Conservation (phyloP, 2,888 invertebrate species). For the Dryadula phaetusa region DNA sequence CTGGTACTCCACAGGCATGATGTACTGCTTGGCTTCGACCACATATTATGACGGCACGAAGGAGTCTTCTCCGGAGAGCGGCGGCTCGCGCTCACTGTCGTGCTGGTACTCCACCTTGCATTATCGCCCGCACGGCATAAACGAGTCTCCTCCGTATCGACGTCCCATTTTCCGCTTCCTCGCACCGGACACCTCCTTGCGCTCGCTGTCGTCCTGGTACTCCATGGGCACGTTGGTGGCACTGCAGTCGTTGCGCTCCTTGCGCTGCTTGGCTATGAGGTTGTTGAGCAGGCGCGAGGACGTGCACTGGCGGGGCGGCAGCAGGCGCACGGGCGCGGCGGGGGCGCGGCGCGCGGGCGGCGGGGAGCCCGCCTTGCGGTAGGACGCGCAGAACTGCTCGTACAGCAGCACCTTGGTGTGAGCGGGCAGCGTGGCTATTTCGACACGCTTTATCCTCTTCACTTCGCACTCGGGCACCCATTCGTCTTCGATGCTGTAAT, state of each 20-base stretch:
- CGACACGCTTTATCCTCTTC: slow-evolving; percentile 85
- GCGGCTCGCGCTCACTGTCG: slow-evolving; percentile 24
- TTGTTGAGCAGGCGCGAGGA: slow-evolving; percentile 66
- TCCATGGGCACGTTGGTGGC: slow-evolving; percentile 55
- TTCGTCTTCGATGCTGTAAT: slow-evolving; percentile 91
- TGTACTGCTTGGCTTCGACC: no score
- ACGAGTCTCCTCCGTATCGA: slow-evolving; percentile 71
- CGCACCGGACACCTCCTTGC: slow-evolving; percentile 66
- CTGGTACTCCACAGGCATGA: no score
- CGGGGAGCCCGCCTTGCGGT: slow-evolving; percentile 56
- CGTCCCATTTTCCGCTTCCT: slow-evolving; percentile 76
- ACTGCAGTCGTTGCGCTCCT: slow-evolving; percentile 54
- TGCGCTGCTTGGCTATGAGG: slow-evolving; percentile 61
- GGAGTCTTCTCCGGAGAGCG: no score
- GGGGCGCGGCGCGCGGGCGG: slow-evolving; percentile 48
- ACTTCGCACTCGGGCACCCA: slow-evolving; percentile 92
- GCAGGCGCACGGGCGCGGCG: slow-evolving; percentile 42
- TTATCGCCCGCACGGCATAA: slow-evolving; percentile 80
- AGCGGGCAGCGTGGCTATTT: slow-evolving; percentile 79
- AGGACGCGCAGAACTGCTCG: slow-evolving; percentile 79
- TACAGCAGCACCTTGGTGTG: slow-evolving; percentile 79
- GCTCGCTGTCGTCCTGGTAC: slow-evolving; percentile 51
- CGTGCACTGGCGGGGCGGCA: slow-evolving; percentile 64
- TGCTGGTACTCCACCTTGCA: slow-evolving; percentile 1
- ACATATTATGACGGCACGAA: no score